Base-by-base conservation (phyloP, 2,888 invertebrate species). In the Stegophylla sp. region DNA sequence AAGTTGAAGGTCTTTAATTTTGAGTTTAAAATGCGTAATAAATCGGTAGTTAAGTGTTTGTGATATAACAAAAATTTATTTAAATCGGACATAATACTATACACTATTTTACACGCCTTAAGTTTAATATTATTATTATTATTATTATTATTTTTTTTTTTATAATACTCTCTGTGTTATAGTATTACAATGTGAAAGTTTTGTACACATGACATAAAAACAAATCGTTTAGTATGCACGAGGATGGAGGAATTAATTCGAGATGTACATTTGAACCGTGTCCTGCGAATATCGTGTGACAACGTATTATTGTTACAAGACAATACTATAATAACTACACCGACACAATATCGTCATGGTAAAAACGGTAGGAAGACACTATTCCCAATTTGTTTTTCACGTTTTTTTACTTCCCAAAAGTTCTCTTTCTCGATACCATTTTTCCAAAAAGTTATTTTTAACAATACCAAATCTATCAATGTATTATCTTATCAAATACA, bases 161-260 rank as follows among this genome's bases (percentile, higher is more conserved):
- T 41, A 23, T 51, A n/a, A n/a, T 45, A 45, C 26, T 56, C n/a
- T n/a, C n/a, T n/a, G n/a, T n/a, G 34, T 3, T 48, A 34, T 48
- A 63, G 4, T 34, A 20, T 28, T 34, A 20, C n/a, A 45, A 63
- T 34, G 74, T 74, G 63, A 74, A 74, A 74, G 74, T 63, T 74
- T 48, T 48, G 63, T 48, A 9, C 28, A 15, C 4, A 0, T 59
- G 13, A 63, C 5, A 73, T 59, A 56, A 41, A 72, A 23, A 26
- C 15, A 15, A 28, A 61, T 45, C 45, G 20, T 43, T 72, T 72
- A 43, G 20, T 20, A 28, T 20, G 26, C 26, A n/a, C 15, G 4
- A 28, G 20, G 28, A 61, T 61, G 17, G 26, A 15, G n/a, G 3
- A 61, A 73, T 26, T 59, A 56, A 72, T 73, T 20, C 61, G 20